Percentiles rank a stretch among this genome's conserved stretches.
Conservation (phyloP, 92 coral and sea anemone species). For the Palythoa grandis region DNA sequence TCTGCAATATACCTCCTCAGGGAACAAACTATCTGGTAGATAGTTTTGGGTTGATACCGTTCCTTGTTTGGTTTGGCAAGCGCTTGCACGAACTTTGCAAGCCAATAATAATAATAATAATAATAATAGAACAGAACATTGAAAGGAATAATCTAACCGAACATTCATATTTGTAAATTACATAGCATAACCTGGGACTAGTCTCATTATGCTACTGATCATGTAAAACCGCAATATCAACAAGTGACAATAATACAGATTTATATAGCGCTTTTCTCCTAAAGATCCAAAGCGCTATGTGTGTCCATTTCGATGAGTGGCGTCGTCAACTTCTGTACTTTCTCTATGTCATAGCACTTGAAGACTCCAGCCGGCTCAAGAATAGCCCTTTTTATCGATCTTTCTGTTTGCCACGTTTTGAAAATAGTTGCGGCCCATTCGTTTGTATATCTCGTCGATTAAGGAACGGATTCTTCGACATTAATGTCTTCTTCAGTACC, state of each 20-base stretch:
- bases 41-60: conserved; percentile 7
- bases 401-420: not conserved
- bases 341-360: not conserved
- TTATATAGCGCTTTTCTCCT: no score
- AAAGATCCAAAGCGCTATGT: no score
- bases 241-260: not conserved
- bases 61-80: conserved; percentile 24
- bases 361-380: not conserved
- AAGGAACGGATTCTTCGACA: not conserved
- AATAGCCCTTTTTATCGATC: not conserved
- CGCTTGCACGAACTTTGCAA: conserved; percentile 4
- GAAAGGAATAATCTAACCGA: no score
- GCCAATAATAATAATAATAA: no score
- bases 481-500: not conserved
- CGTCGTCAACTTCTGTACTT: conserved; percentile 1
- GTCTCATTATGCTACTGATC: no score
- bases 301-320: not conserved
- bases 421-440: not conserved
- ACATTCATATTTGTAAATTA: no score
- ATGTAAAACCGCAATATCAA: not conserved
- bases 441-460: not conserved
- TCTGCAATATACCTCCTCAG: not conserved
- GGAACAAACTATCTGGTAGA: conserved; percentile 12
- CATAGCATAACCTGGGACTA: no score
- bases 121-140: no score